Conservation (phyloP, 1,140 invertebrate species). For the Papilio xuthus region DNA sequence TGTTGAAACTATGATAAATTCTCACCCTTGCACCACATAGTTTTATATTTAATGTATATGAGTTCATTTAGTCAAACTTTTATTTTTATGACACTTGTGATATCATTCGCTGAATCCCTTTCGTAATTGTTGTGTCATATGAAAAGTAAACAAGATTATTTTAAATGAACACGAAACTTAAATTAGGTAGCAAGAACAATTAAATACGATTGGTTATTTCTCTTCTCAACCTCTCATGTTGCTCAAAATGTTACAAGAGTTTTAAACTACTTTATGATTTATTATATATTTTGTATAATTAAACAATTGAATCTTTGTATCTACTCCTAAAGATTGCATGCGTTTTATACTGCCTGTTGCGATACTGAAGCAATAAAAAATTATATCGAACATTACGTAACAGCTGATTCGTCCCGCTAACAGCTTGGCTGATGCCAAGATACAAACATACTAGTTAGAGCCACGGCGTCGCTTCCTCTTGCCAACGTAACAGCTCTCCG, state of each 20-base stretch:
- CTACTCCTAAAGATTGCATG: neutral
- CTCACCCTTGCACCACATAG: no score
- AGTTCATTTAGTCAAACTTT: no score
- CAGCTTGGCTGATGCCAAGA: conserved; percentile 13
- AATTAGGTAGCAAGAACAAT: conserved; percentile 2
- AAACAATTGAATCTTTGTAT: no score
- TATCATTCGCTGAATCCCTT: no score
- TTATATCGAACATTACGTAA: conserved; percentile 20
- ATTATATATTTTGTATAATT: neutral
- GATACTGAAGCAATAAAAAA: neutral
- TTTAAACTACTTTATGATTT: neutral
- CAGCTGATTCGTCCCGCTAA: conserved; percentile 26
- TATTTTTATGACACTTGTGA: no score
- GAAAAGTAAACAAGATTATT: neutral
- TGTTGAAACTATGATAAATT: no score
- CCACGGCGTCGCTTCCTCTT: conserved; percentile 52
- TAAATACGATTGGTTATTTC: conserved; percentile 2
- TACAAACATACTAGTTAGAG: conserved; percentile 43
- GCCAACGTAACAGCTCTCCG: conserved; percentile 35
- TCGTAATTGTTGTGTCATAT: neutral
- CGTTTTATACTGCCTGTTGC: neutral
- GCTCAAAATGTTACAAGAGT: neutral
- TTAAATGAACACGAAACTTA: neutral
- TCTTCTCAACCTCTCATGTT: conserved; percentile 12
- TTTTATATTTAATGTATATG: no score